Percentiles rank a stretch among this genome's conserved stretches.
These are phyloP conservation scores for Bathynomus jamesi DNA, from an alignment of 1,140 invertebrate species.

Conservation along the genomic window DNA sequence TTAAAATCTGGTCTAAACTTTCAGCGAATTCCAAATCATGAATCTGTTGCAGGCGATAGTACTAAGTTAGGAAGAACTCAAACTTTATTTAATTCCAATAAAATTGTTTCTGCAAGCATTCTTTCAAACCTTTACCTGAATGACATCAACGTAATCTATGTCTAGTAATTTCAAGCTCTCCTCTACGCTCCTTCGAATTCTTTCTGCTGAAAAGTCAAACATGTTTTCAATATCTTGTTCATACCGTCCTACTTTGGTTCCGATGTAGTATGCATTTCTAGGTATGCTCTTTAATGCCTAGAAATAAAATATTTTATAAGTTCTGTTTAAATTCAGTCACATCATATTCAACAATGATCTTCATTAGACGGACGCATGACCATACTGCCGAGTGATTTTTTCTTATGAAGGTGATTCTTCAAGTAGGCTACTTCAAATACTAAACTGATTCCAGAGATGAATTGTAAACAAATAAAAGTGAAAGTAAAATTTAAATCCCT, in stretches of 20 bases:
- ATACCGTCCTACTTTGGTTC: slow-evolving; percentile 85
- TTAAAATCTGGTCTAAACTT: slow-evolving; percentile 64
- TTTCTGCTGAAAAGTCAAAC: slow-evolving; percentile 78
- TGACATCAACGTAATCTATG: slow-evolving; percentile 76
- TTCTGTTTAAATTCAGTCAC: neutral
- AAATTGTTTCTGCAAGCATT: too few relatives aligned
- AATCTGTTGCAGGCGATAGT: neutral
- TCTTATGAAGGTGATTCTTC: too few relatives aligned
- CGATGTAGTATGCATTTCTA: slow-evolving; percentile 75
- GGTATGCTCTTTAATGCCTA: slow-evolving; percentile 67
- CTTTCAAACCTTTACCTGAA: slow-evolving; percentile 87
- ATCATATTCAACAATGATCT: neutral
- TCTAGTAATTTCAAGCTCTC: slow-evolving; percentile 64
- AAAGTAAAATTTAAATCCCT: too few relatives aligned
- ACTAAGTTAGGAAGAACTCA: too few relatives aligned
- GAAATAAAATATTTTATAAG: neutral
- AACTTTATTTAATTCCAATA: too few relatives aligned
- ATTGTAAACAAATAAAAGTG: too few relatives aligned
- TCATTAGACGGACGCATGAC: too few relatives aligned
- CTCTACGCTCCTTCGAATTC: slow-evolving; percentile 65
- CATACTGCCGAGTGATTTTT: too few relatives aligned
- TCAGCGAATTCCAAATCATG: slow-evolving; percentile 86
- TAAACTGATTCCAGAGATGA: too few relatives aligned
- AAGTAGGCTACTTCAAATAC: too few relatives aligned
- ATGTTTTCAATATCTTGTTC: slow-evolving; percentile 47